Percentiles rank a stretch among this genome's conserved stretches.
Conservation (phyloP, 2,888 invertebrate species). For the Perithous albicinctus region DNA sequence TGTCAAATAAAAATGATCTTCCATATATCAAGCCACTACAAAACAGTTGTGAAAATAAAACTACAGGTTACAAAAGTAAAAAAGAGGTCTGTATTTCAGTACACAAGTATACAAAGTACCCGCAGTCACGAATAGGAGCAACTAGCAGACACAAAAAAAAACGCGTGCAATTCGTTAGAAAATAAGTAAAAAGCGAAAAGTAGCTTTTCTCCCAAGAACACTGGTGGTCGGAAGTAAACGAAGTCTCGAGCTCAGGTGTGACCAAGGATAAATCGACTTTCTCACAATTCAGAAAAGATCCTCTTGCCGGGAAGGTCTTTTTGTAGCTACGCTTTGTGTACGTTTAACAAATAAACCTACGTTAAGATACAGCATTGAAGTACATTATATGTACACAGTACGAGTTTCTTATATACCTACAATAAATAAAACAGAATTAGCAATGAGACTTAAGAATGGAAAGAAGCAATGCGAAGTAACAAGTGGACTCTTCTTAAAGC, state of each 20-base stretch:
- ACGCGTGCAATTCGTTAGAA: constrained; percentile 55
- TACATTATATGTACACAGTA: constrained; percentile 6
- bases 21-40: too few species aligned
- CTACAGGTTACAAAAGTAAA: constrained; percentile 1
- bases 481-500: not conserved
- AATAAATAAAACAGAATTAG: constrained; percentile 7
- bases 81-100: constrained; percentile 15
- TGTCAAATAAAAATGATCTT: too few species aligned
- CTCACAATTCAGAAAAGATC: constrained; percentile 49
- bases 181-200: constrained; percentile 3
- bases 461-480: not conserved
- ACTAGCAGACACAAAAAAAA: constrained; percentile 20
- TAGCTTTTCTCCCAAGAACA: not conserved
- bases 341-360: constrained; percentile 44
- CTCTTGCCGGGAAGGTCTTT: constrained; percentile 42
- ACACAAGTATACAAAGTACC: constrained; percentile 31
- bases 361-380: not conserved
- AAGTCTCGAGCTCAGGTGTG: constrained; percentile 55
- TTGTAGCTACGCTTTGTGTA: constrained; percentile 9
- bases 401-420: not conserved
- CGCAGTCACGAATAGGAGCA: constrained; percentile 47
- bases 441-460: not conserved
- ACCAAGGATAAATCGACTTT: constrained; percentile 60
- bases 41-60: constrained; percentile 1
- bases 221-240: not conserved